Base-by-base conservation (phyloP, 2,113 vertebrate species). In the Nanorana parkeri region DNA sequence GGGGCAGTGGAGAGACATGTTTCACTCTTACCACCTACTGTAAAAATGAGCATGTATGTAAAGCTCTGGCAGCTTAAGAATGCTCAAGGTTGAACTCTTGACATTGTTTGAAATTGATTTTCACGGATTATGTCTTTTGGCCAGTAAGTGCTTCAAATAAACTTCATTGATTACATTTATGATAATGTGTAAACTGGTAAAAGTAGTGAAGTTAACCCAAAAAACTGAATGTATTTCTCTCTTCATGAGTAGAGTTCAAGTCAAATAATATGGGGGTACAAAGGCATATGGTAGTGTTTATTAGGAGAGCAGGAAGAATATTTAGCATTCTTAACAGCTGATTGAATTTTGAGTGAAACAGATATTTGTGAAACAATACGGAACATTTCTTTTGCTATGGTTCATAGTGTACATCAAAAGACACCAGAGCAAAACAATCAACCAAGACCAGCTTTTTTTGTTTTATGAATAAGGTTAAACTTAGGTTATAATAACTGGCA, bases 401-500 rank as follows among this genome's bases (percentile, higher is more conserved):
- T 68, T 68, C 19, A 67, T 36, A 79, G 36, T 68, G 20, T 29
- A 54, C 76, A 78, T 67, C 63, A 78, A 54, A 55, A 52, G 23
- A 55, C 51, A 54, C 20, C 54, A 54, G 60, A 78, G 29, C 21
- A 76, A 75, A 77, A 64, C 36, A 64, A 52, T 65, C 20, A 52
- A 79, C 63, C 28, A 26, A 63, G 2, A 6, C 47, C 76, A 78
- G 65, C 65, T 58, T 52, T 16, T 17, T 58, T 36, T 68, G 41
- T 28, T 67, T 65, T 16, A 29, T 60, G 54, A 19, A 56, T 60
- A 41, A 56, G 77, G 23, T 66, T 61, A 60, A 63, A 76, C 15
- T 79, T 20, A 55, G 41, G 77, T 68, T 52, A 68, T 41, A 79
- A 68, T 68, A 68, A 79, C 36, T 58, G 77, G 65, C 64, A 79